phyloP scores from a whole-genome alignment of 1,140 invertebrate genomes.

The Aphelinus certus region DNA sequence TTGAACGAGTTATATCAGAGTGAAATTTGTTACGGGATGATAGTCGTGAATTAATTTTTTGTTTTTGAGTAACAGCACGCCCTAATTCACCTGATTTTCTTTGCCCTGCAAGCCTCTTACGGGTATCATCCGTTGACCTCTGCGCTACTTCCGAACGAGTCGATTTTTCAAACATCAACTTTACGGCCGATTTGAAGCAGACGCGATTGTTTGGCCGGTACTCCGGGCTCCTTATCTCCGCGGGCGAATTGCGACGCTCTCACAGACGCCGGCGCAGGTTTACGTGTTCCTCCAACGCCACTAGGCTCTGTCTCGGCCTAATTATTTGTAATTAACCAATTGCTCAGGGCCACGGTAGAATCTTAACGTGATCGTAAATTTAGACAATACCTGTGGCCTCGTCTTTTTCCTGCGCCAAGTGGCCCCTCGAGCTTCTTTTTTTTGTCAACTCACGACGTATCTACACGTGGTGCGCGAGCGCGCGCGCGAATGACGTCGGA shows the following conservation, averaged over 20 bases:
- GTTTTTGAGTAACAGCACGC: no score
- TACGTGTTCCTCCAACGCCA: background rate
- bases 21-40: no score
- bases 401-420: background rate
- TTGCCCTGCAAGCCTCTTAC: no score
- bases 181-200: no score
- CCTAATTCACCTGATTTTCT: no score
- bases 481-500: no score
- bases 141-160: background rate
- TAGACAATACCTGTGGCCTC: background rate
- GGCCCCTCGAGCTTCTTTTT: background rate
- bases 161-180: background rate
- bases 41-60: no score
- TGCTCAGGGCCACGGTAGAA: constrained; percentile 31
- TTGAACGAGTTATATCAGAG: no score
- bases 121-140: no score
- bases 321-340: constrained; percentile 52
- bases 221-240: background rate
- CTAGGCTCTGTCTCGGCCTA: constrained; percentile 13
- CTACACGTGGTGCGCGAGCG: no score
- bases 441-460: no score
- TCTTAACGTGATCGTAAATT: constrained; percentile 42
- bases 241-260: background rate
- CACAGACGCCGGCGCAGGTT: background rate
- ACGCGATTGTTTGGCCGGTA: constrained; percentile 2